A percentile compares a stretch with the other conserved stretches of the same genome.
phyloP scores from a whole-genome alignment of 2,888 invertebrate species.

The Andrena bucephala region DNA sequence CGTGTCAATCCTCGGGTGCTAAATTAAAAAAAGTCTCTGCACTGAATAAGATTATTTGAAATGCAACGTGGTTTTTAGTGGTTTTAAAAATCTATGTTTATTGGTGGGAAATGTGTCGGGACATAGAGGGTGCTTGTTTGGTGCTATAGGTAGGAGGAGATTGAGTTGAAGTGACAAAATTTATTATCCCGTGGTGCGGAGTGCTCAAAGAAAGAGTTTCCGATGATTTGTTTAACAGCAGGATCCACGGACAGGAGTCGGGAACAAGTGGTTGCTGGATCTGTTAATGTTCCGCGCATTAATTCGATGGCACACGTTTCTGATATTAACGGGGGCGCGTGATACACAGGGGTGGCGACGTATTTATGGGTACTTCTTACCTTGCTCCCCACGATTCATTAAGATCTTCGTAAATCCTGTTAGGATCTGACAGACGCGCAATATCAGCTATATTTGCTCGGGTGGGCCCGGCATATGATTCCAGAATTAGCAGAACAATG shows the following conservation, averaged over 20 bases:
- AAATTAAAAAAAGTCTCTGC: too few species aligned
- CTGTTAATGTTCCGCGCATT: slow-evolving; percentile 7
- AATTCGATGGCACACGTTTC: slow-evolving; percentile 44
- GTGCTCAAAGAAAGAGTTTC: too few species aligned
- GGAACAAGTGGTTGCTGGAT: neutral
- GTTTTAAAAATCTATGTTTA: too few species aligned
- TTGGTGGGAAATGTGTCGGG: too few species aligned
- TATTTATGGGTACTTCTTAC: slow-evolving; percentile 63
- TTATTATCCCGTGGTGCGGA: too few species aligned
- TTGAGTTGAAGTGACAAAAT: too few species aligned
- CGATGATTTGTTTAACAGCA: too few species aligned
- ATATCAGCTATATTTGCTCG: slow-evolving; percentile 67
- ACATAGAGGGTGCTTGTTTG: too few species aligned
- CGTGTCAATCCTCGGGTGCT: too few species aligned
- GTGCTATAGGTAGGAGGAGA: too few species aligned
- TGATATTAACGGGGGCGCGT: slow-evolving; percentile 44
- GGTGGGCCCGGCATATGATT: slow-evolving; percentile 54
- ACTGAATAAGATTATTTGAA: too few species aligned
- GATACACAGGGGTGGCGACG: slow-evolving; percentile 39
- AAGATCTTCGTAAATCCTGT: slow-evolving; percentile 70
- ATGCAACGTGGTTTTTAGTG: too few species aligned
- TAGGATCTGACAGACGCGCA: slow-evolving; percentile 64
- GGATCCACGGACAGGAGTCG: neutral
- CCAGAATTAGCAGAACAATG: slow-evolving; percentile 59
- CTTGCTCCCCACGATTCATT: slow-evolving; percentile 65